Base-by-base conservation (phyloP, 2,888 invertebrate species). In the Apotomis capreana region DNA sequence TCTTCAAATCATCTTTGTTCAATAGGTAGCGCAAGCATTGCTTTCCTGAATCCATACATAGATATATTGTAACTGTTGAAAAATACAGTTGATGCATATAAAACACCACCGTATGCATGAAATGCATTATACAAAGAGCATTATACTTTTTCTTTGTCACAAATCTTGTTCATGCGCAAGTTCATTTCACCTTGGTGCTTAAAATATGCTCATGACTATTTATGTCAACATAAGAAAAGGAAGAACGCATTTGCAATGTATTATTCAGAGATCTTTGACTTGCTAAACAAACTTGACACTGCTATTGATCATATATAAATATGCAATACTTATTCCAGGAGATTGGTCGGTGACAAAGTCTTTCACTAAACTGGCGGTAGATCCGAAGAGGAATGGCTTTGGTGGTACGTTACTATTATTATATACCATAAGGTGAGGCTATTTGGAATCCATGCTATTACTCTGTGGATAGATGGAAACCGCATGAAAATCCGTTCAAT, bases 291-390 rank as follows among this genome's bases (percentile, higher is more conserved):
- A 15, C 46, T 70, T 59, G 54, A 60, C 54, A 54, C 2, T 13
- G n/a, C 59, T 51, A 54, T 54, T 6, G 12, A n/a, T 63, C 4
- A 36, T 37, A 54, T 49, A 0, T 49, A 44, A 65, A 52, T 64
- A 6, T 70, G 8, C 5, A 60, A 51, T 62, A 52, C 44, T 70
- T 75, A 5, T 88, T 88, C 69, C 78, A 91, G 91, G 84, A 46
- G 88, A 88, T 70, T 88, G 85, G 84, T 78, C 87, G 4, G 87
- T 87, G 8, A 83, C 85, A 10, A 90, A 88, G 75, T 82, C 89
- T 0, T 91, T 91, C 65, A 90, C 87, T 5, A 91, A 88, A 78
- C 78, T 90, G 75, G 74, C 84, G 26, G 76, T 87, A 44, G 80
- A 76, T 58, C 77, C 83, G 1, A 82, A 82, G 57, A 80, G 74